Conservation (phyloP, 2,888 invertebrate genomes). For the Apocheima hispidaria region DNA sequence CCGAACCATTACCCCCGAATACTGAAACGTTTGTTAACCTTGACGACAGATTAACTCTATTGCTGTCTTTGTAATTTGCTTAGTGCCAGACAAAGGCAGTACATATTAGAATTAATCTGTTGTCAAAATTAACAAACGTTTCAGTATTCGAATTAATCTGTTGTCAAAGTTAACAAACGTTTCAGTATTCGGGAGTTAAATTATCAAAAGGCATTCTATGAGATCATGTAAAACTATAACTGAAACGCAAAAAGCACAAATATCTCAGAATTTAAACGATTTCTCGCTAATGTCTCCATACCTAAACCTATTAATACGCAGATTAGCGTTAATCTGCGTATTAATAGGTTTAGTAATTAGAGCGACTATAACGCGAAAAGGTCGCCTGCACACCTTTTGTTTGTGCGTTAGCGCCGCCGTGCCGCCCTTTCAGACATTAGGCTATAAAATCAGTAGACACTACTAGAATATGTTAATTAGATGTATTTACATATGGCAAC, state of each 20-base stretch:
- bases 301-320: slow-evolving; percentile 4
- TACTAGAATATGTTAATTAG: not conserved
- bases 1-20: too few species aligned
- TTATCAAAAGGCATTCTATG: too few species aligned
- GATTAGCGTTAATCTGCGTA: slow-evolving; percentile 19
- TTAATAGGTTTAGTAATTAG: slow-evolving; percentile 29
- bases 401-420: slow-evolving; percentile 20
- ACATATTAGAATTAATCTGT: too few species aligned
- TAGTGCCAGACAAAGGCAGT: too few species aligned
- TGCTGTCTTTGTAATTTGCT: too few species aligned
- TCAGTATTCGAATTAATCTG: too few species aligned
- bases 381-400: slow-evolving; percentile 25
- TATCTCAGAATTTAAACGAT: not conserved
- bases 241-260: not conserved
- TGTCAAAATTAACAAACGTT: too few species aligned
- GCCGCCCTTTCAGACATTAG: not conserved
- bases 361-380: slow-evolving; percentile 24
- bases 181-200: too few species aligned
- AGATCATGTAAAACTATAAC: not conserved
- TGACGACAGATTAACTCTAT: too few species aligned
- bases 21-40: too few species aligned
- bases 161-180: too few species aligned
- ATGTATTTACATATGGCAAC: too few species aligned
- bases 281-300: not conserved
- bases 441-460: not conserved